These are phyloP conservation scores for Lateolabrax maculatus DNA, from an alignment of 2,797 vertebrate genomes.

Conservation along the genomic window DNA sequence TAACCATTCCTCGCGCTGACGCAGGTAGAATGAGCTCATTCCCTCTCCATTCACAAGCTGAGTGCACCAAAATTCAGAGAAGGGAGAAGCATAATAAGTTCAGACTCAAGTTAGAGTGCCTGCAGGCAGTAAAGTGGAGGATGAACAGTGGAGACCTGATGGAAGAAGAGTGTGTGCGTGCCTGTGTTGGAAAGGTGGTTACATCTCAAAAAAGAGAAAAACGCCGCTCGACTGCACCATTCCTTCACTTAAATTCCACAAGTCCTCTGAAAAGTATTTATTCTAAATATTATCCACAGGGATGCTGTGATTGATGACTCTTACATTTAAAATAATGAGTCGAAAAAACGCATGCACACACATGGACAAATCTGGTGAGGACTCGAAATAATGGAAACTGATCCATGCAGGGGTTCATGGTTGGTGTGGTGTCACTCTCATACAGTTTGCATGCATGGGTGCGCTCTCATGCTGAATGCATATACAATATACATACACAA, in stretches of 20 bases:
- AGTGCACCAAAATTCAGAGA: constrained; percentile 71
- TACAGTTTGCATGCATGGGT: background rate
- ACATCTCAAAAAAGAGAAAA: constrained; percentile 18
- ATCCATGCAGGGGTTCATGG: constrained; percentile 19
- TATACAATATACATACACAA: background rate
- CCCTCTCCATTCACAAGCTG: constrained; percentile 65
- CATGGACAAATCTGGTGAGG: background rate
- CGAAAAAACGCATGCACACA: background rate
- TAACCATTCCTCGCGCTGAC: constrained; percentile 62
- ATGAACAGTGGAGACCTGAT: constrained; percentile 68
- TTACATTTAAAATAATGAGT: constrained; percentile 19
- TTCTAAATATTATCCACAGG: constrained; percentile 19
- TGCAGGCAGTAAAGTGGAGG: constrained; percentile 71
- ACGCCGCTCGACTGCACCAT: constrained; percentile 2
- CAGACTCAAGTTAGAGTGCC: constrained; percentile 76
- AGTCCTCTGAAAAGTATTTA: constrained; percentile 28
- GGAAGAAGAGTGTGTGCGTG: constrained; percentile 53
- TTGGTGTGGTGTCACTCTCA: background rate
- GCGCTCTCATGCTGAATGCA: background rate
- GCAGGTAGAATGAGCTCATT: constrained; percentile 74
- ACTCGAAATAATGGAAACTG: background rate
- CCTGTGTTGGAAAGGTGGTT: constrained; percentile 35
- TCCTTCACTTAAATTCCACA: constrained; percentile 17
- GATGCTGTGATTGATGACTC: constrained; percentile 15
- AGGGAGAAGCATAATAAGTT: constrained; percentile 74